Percentiles rank a stretch among this genome's conserved stretches.
These are phyloP conservation scores for Ceratina australensis DNA, from an alignment of 1,140 invertebrate species.

Conservation along the genomic window DNA sequence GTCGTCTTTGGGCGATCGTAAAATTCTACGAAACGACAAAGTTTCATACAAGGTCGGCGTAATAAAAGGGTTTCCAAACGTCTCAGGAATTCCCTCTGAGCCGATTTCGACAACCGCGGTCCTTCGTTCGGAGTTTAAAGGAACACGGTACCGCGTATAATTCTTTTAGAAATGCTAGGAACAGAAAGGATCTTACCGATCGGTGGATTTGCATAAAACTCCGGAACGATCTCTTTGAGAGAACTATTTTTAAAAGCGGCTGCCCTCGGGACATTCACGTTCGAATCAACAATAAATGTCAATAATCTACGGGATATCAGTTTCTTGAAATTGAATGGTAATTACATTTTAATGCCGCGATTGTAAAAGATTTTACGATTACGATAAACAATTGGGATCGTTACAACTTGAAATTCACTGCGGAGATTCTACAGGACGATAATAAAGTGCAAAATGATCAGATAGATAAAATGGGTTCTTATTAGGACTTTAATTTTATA, in stretches of 20 bases:
- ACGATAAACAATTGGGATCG: no score
- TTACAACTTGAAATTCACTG: no score
- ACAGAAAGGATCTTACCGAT: constrained; percentile 40
- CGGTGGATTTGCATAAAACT: constrained; percentile 39
- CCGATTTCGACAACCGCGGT: background rate
- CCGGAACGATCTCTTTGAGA: background rate
- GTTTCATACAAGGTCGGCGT: constrained; percentile 45
- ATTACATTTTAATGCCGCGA: no score
- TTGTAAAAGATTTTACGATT: no score
- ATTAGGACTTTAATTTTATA: no score
- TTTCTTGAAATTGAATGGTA: no score
- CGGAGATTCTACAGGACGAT: no score
- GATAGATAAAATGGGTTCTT: no score
- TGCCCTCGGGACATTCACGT: background rate
- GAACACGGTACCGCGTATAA: constrained; percentile 14
- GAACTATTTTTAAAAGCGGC: background rate
- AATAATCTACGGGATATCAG: background rate
- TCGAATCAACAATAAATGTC: background rate
- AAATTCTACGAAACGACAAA: constrained; percentile 33
- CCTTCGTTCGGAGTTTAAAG: constrained; percentile 11
- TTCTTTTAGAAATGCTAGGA: constrained; percentile 20
- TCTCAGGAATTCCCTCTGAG: constrained; percentile 8
- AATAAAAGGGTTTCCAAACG: constrained; percentile 35
- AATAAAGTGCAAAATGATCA: no score
- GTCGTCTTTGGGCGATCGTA: constrained; percentile 22